Percentiles rank a stretch among this genome's conserved stretches.
phyloP scores from a whole-genome alignment of 2,888 invertebrate genomes.

The Dicyrtomina minuta region DNA sequence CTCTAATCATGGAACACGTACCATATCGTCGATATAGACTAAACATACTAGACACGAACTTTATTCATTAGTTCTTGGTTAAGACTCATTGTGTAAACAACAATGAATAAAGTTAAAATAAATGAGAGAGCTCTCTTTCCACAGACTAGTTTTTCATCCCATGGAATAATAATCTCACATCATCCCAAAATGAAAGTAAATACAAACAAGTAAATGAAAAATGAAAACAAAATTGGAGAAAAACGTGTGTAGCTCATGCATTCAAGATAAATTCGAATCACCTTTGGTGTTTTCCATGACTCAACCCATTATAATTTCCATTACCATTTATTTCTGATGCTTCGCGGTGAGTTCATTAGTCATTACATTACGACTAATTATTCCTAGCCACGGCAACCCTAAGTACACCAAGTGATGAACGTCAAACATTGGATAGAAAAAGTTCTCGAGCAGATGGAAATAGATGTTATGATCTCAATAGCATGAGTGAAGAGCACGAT shows the following conservation, averaged over 20 bases:
- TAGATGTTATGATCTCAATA: no score
- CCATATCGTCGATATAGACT: not conserved
- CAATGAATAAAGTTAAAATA: not conserved
- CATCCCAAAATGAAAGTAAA: not conserved
- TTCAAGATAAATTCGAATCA: not conserved
- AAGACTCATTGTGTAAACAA: constrained; percentile 1
- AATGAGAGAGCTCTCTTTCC: not conserved
- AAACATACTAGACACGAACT: constrained; percentile 5
- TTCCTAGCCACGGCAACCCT: constrained; percentile 1
- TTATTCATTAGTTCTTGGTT: constrained; percentile 4
- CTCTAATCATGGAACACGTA: not conserved
- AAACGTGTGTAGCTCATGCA: not conserved
- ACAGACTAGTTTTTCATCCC: not conserved
- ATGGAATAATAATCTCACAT: no score
- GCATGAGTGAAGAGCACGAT: no score
- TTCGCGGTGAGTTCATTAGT: constrained; percentile 19
- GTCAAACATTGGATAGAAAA: not conserved
- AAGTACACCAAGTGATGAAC: not conserved
- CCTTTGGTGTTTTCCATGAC: constrained; percentile 6
- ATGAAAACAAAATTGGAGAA: not conserved
- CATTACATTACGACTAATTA: constrained; percentile 21
- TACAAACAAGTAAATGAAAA: not conserved
- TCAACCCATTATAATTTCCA: not conserved
- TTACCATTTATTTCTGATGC: not conserved
- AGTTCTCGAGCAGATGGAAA: no score